phyloP scores from a whole-genome alignment of 2,888 invertebrate genomes.

The Sesia apiformis region DNA sequence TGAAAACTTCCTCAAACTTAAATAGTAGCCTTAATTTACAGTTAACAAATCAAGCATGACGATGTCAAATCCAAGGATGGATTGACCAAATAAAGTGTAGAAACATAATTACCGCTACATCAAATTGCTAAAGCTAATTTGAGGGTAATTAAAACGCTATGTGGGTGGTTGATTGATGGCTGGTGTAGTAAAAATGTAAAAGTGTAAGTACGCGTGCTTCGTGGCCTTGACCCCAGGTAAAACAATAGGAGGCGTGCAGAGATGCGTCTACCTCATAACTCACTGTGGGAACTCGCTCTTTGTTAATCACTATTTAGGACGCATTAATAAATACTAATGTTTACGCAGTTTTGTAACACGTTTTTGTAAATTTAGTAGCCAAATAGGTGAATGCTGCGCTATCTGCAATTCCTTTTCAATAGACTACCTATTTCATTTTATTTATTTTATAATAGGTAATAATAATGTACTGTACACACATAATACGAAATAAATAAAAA shows the following conservation, averaged over 20 bases:
- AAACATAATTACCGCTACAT: neutral
- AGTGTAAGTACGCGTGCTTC: conserved; percentile 13
- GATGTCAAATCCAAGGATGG: conserved; percentile 2
- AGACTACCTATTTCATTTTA: too few species aligned
- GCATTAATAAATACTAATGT: conserved; percentile 10
- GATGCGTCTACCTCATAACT: conserved; percentile 21
- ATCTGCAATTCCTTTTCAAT: too few species aligned
- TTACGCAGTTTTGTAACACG: conserved; percentile 5
- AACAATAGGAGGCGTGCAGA: conserved; percentile 39
- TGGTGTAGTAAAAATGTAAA: conserved; percentile 12
- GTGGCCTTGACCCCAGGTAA: conserved; percentile 38
- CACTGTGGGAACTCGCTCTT: conserved; percentile 38
- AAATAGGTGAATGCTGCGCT: too few species aligned
- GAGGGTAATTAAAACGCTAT: neutral
- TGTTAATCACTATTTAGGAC: conserved; percentile 29
- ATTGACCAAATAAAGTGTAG: neutral
- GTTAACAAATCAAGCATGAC: neutral
- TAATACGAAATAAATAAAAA: too few species aligned
- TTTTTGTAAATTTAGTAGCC: too few species aligned
- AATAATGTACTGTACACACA: too few species aligned
- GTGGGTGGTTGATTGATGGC: neutral
- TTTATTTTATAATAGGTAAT: too few species aligned
- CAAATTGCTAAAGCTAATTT: conserved; percentile 1
- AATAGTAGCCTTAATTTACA: neutral
- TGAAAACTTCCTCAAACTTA: neutral